phyloP scores from a whole-genome alignment of 2,888 invertebrate species.

The Hydriomena furcata region DNA sequence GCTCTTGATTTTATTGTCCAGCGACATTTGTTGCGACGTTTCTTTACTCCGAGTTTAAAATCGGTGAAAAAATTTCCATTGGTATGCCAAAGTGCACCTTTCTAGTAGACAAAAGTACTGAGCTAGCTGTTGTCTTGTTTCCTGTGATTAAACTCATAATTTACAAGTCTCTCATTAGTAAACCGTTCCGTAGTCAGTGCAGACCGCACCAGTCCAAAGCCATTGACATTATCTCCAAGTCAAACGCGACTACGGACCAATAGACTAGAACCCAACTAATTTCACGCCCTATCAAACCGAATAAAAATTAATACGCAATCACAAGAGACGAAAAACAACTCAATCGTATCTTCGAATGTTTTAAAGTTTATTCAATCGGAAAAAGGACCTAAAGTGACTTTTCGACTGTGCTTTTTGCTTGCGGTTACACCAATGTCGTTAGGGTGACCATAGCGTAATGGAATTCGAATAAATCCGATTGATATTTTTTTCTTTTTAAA shows the following conservation, averaged over 20 bases:
- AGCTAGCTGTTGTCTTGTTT: background rate
- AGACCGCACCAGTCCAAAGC: constrained; percentile 56
- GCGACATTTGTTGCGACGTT: too few relatives aligned
- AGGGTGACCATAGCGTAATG: constrained; percentile 67
- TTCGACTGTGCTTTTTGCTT: constrained; percentile 67
- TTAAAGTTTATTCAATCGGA: constrained; percentile 51
- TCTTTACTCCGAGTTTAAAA: too few relatives aligned
- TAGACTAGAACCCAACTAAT: constrained; percentile 69
- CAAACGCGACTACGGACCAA: constrained; percentile 71
- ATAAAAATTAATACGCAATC: constrained; percentile 78
- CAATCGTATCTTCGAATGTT: constrained; percentile 43
- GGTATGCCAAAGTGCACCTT: too few relatives aligned
- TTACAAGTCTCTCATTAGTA: constrained; percentile 73
- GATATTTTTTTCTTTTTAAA: constrained; percentile 53
- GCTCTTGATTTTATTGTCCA: too few relatives aligned
- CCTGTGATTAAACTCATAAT: constrained; percentile 62
- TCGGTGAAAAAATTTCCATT: too few relatives aligned
- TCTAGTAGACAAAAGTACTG: too few relatives aligned
- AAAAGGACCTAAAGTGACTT: constrained; percentile 64
- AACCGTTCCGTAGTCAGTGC: constrained; percentile 60
- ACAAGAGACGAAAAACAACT: constrained; percentile 62
- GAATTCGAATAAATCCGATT: constrained; percentile 68
- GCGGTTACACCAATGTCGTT: constrained; percentile 73
- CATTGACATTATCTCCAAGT: constrained; percentile 76
- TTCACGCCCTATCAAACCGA: constrained; percentile 76